phyloP scores from a whole-genome alignment of 2,888 invertebrate genomes.

The Acanthosepion lycidas region DNA sequence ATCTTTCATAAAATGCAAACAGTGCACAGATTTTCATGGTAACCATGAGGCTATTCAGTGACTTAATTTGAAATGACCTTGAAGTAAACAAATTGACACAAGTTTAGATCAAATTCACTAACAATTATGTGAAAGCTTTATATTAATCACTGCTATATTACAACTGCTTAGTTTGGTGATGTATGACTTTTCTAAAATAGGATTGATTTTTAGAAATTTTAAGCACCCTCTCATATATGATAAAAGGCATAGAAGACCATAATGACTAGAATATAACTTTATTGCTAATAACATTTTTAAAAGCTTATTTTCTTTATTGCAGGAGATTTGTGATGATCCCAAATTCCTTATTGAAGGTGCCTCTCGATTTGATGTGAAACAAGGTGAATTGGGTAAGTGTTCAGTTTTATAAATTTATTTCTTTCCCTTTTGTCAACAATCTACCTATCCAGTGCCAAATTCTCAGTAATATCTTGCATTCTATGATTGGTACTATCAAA shows the following conservation, averaged over 20 bases:
- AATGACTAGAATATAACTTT: background rate
- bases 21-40: too few species aligned
- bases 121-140: background rate
- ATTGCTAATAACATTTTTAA: background rate
- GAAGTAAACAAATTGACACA: too few species aligned
- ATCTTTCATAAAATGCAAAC: too few species aligned
- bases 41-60: too few species aligned
- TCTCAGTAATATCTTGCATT: too few species aligned
- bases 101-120: too few species aligned
- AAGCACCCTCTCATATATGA: too few species aligned
- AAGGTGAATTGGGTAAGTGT: constrained; percentile 89
- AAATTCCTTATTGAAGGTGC: constrained; percentile 95
- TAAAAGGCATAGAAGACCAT: background rate
- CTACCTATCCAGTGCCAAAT: too few species aligned
- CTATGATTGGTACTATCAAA: too few species aligned
- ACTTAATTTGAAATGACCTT: too few species aligned
- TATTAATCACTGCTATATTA: background rate
- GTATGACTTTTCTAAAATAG: background rate
- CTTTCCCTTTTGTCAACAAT: too few species aligned
- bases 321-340: constrained; percentile 86
- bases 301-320: constrained; percentile 51
- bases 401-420: background rate
- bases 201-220: background rate
- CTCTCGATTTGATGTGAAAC: constrained; percentile 97
- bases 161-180: background rate